Evolutionary conservation across 1,140 invertebrate genomes (phyloP).

Genomic region (Glossosoma conforme): DNA sequence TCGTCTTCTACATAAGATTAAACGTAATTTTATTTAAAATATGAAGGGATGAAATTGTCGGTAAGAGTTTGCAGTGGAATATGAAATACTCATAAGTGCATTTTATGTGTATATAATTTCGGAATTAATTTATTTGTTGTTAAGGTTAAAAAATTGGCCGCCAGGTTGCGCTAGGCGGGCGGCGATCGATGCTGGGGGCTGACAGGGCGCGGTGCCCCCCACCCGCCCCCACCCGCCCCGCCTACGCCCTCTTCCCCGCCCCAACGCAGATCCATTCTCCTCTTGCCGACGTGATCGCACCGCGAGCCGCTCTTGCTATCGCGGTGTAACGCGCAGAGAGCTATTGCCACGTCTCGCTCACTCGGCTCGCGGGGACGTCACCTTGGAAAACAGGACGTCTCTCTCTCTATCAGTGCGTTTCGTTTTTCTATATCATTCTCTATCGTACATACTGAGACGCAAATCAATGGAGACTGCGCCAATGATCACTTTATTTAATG

Average conservation of each 20-base stretch:
- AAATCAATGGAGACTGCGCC: constrained; percentile 14
- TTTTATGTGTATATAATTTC: too few relatives aligned
- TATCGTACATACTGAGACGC: not conserved
- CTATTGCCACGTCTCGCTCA: constrained; percentile 7
- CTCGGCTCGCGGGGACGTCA: too few relatives aligned
- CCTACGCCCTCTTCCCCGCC: constrained; percentile 1
- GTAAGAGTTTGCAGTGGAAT: too few relatives aligned
- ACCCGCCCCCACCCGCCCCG: constrained; percentile 12
- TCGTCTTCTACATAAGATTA: too few relatives aligned
- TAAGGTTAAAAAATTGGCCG: constrained; percentile 16
- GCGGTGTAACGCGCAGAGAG: constrained; percentile 2
- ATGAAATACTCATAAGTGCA: too few relatives aligned
- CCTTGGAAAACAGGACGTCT: too few relatives aligned
- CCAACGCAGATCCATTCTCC: constrained; percentile 11
- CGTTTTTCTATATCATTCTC: constrained; percentile 3
- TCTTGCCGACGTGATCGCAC: constrained; percentile 7
- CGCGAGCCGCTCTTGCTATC: not conserved
- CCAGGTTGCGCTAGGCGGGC: constrained; percentile 12
- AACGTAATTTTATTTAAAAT: too few relatives aligned
- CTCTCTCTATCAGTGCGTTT: too few relatives aligned
- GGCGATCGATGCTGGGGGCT: constrained; percentile 18
- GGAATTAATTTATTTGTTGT: constrained; percentile 12
- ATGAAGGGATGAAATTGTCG: too few relatives aligned
- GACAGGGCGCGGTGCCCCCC: constrained; percentile 2
- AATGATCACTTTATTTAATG: not conserved